Conservation (phyloP, 2,797 vertebrate genomes). For the Chelon labrosus region DNA sequence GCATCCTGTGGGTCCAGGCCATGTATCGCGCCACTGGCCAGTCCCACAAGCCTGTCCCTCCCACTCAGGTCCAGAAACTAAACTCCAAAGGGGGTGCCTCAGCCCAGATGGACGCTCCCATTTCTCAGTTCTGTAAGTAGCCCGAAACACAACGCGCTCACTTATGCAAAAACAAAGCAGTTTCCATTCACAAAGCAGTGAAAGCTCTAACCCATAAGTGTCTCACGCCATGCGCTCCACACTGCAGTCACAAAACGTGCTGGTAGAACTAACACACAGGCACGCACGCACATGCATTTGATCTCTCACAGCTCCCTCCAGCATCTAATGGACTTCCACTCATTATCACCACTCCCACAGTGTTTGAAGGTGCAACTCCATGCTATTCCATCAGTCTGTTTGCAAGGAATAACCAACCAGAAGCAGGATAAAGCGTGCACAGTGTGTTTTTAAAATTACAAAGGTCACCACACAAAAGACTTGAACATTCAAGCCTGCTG, state of each 20-base stretch:
- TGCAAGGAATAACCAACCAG: constrained; percentile 63
- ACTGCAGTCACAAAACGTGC: constrained; percentile 75
- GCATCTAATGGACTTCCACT: constrained; percentile 77
- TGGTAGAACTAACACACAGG: constrained; percentile 80
- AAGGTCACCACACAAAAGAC: constrained; percentile 59
- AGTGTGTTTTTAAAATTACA: constrained; percentile 45
- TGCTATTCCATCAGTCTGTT: constrained; percentile 71
- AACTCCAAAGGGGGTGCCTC: constrained; percentile 98
- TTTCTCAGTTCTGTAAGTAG: constrained; percentile 99
- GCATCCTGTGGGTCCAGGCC: constrained; percentile 99
- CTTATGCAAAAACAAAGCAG: constrained; percentile 58
- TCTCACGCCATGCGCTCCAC: constrained; percentile 80
- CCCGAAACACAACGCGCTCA: constrained; percentile 59
- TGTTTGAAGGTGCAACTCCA: constrained; percentile 75
- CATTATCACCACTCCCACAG: constrained; percentile 74
- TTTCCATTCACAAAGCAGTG: constrained; percentile 71
- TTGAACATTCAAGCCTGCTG: constrained; percentile 71
- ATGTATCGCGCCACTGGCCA: constrained; percentile 99
- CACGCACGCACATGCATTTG: constrained; percentile 73
- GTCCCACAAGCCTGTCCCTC: constrained; percentile 98
- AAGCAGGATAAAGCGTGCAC: constrained; percentile 40
- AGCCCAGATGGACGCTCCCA: constrained; percentile 98
- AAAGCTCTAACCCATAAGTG: constrained; percentile 81
- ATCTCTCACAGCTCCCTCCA: constrained; percentile 73
- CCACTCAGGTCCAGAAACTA: constrained; percentile 99